Evolutionary conservation across 2,888 invertebrate genomes (phyloP).

Genomic region (Arge pagana): DNA sequence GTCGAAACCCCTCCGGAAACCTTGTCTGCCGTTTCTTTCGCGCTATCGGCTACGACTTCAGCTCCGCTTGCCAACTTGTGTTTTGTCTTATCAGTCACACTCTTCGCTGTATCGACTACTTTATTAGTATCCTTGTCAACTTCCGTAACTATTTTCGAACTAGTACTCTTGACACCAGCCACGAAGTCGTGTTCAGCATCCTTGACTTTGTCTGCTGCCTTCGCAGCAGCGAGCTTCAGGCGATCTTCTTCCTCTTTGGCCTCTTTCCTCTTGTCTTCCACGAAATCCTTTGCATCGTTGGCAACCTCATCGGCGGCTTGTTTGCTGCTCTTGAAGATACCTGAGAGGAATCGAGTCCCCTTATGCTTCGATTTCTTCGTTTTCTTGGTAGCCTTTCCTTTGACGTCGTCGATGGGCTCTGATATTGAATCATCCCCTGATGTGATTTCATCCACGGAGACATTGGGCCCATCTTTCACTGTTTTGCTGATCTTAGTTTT

Average conservation of each 20-base stretch:
- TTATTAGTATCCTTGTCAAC: conserved; percentile 7
- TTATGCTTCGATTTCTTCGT: conserved; percentile 31
- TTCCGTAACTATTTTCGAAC: conserved; percentile 6
- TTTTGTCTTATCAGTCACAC: background rate
- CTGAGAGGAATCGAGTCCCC: conserved; percentile 36
- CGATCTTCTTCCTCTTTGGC: conserved; percentile 27
- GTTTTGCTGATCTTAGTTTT: conserved; percentile 24
- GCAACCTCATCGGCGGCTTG: conserved; percentile 34
- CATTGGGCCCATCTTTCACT: conserved; percentile 24
- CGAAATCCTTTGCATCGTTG: conserved; percentile 35
- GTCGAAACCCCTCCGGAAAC: conserved; percentile 11
- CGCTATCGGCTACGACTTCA: conserved; percentile 1
- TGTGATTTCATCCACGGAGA: conserved; percentile 25
- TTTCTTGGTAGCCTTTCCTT: conserved; percentile 18
- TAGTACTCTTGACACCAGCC: conserved; percentile 27
- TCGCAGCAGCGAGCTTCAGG: conserved; percentile 27
- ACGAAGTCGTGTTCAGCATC: conserved; percentile 18
- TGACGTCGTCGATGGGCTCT: conserved; percentile 20
- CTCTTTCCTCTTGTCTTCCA: conserved; percentile 33
- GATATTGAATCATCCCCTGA: conserved; percentile 16
- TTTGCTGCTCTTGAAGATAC: conserved; percentile 41
- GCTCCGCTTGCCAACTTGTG: conserved; percentile 4
- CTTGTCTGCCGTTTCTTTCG: conserved; percentile 7
- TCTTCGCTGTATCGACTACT: conserved; percentile 1
- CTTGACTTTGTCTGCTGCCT: conserved; percentile 23